Evolutionary conservation across 2,888 invertebrate species (phyloP).

Genomic region (Endomychus coccineus): DNA sequence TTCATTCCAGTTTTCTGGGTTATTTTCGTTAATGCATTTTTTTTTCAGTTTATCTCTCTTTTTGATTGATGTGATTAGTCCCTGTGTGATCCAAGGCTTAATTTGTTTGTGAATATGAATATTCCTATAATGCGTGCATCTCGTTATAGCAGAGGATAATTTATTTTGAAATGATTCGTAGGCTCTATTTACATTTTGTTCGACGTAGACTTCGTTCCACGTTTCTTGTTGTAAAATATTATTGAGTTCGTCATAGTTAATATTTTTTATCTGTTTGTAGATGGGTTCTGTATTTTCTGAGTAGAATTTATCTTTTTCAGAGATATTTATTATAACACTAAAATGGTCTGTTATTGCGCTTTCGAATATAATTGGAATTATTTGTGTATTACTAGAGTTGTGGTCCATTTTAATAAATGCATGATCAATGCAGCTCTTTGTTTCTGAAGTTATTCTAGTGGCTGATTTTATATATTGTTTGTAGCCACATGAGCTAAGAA

Average conservation of each 20-base stretch:
- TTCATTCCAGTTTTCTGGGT: constrained; percentile 2
- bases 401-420: too few relatives aligned
- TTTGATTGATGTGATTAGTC: constrained; percentile 3
- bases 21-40: constrained; percentile 5
- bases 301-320: too few relatives aligned
- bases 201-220: neutral
- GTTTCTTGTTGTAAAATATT: neutral
- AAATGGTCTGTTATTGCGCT: too few relatives aligned
- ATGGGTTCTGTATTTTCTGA: too few relatives aligned
- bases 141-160: neutral
- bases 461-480: too few relatives aligned
- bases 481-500: too few relatives aligned
- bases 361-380: too few relatives aligned
- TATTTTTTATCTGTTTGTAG: too few relatives aligned
- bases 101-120: constrained; percentile 3
- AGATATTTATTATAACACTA: too few relatives aligned
- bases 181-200: constrained; percentile 1
- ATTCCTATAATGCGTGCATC: constrained; percentile 1
- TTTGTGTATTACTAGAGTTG: too few relatives aligned
- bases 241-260: constrained; percentile 5
- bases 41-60: constrained; percentile 7
- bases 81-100: constrained; percentile 7
- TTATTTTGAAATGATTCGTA: neutral
- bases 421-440: too few relatives aligned
- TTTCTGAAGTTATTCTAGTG: too few relatives aligned